phyloP scores from a whole-genome alignment of 2,888 invertebrate genomes.

The Tholera decimalis region DNA sequence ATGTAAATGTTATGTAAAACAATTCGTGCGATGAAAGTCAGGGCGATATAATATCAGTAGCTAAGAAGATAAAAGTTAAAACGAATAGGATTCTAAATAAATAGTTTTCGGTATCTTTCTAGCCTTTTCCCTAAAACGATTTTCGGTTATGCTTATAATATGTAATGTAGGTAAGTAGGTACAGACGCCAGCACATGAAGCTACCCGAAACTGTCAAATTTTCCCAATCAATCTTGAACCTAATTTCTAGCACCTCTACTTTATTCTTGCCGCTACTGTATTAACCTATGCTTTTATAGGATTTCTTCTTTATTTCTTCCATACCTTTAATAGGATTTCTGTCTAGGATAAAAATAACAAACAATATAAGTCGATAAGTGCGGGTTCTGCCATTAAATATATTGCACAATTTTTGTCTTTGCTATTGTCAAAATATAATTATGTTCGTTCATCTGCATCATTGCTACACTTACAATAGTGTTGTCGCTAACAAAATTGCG shows the following conservation, averaged over 20 bases:
- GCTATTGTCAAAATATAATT: not conserved
- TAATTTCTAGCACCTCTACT: too few relatives aligned
- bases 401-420: not conserved
- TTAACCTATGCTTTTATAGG: too few relatives aligned
- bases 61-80: not conserved
- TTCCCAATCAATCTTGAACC: too few relatives aligned
- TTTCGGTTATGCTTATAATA: too few relatives aligned
- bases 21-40: not conserved
- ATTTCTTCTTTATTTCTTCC: not conserved
- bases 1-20: not conserved
- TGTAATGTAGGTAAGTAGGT: too few relatives aligned
- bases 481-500: slow-evolving; percentile 26
- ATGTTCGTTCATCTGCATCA: slow-evolving; percentile 48
- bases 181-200: too few relatives aligned
- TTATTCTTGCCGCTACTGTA: too few relatives aligned
- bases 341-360: not conserved
- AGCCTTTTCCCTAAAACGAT: too few relatives aligned
- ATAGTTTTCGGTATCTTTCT: too few relatives aligned
- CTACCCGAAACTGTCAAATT: too few relatives aligned
- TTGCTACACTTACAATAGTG: slow-evolving; percentile 7
- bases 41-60: not conserved
- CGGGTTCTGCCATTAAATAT: not conserved
- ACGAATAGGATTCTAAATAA: not conserved
- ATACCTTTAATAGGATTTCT: not conserved
- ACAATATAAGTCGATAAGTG: not conserved